Evolutionary conservation across 2,113 vertebrate genomes (phyloP).

Genomic region (Platysteira castanea): DNA sequence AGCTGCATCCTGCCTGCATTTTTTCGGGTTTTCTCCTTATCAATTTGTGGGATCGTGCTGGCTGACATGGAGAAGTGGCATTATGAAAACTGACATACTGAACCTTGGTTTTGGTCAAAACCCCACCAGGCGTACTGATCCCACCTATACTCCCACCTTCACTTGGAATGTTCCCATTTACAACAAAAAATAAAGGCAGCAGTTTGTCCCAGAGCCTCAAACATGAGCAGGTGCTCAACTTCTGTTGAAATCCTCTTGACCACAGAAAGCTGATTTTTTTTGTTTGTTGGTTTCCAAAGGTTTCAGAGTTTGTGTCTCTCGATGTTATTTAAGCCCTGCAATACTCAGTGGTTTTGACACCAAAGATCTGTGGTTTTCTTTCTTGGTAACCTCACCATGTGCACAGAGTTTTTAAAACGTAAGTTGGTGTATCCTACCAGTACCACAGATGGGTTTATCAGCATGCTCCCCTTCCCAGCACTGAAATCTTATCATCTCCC

Average conservation of each 20-base stretch:
- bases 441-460: neutral
- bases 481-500: neutral
- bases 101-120: neutral
- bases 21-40: neutral
- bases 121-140: neutral
- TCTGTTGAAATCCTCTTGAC: neutral
- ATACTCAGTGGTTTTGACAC: neutral
- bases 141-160: neutral
- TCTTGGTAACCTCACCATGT: neutral
- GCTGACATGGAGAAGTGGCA: neutral
- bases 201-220: neutral
- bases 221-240: accelerated
- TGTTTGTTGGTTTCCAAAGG: neutral
- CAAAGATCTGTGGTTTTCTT: neutral
- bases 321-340: neutral
- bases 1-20: neutral
- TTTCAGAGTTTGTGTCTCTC: neutral
- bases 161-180: neutral
- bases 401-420: neutral
- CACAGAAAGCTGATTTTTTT: neutral
- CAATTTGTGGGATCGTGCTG: accelerated
- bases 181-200: neutral
- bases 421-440: neutral
- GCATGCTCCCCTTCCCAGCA: neutral
- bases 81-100: neutral